Evolutionary conservation across 2,113 vertebrate genomes (phyloP), one percentile per base, ranked within the genome.

Genomic region (Erinaceus europaeus): DNA sequence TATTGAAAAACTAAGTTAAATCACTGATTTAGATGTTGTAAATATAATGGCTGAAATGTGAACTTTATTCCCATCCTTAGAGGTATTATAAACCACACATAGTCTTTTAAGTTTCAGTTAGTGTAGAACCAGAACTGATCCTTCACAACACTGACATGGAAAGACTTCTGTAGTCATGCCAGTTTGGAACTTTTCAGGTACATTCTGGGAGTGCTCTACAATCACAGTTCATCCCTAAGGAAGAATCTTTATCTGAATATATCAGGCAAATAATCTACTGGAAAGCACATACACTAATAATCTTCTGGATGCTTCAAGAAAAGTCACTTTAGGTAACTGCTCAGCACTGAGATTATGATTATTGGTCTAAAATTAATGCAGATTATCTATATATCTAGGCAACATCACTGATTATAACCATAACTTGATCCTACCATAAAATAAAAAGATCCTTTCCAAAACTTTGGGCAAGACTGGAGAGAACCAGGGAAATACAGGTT

Each of bases 291-390:
- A 40, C 11, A 10, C 21, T 82, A 82, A 84, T 7, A 75, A 44
- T 69, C 53, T 89, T 21, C 10, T 65, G 20, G 7, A 44, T 62
- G 53, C 14, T 81, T 87, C 42, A 87, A 84, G 46, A 69, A 91
- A 89, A 67, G 23, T 13, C 55, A 23, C 84, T 34, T 17, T 46
- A n/a, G n/a, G 18, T 53, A 10, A 4, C 20, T 48, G 1, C n/a
- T 86, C 29, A 32, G 4, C n/a, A n/a, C 32, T 34, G 42, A 21
- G n/a, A 32, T 55, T 64, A 5, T 59, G 6, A 59, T 36, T 50
- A 4, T 86, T n/a, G n/a, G n/a, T n/a, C n/a, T n/a, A n/a, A n/a
- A n/a, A n/a, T n/a, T n/a, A n/a, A n/a, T n/a, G n/a, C n/a, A n/a
- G n/a, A n/a, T n/a, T n/a, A n/a, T n/a, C n/a, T n/a, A n/a, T n/a